A percentile compares a stretch with the other conserved stretches of the same genome.
phyloP scores from a whole-genome alignment of 2,797 vertebrate genomes.

The Thripadectes ignobilis region DNA sequence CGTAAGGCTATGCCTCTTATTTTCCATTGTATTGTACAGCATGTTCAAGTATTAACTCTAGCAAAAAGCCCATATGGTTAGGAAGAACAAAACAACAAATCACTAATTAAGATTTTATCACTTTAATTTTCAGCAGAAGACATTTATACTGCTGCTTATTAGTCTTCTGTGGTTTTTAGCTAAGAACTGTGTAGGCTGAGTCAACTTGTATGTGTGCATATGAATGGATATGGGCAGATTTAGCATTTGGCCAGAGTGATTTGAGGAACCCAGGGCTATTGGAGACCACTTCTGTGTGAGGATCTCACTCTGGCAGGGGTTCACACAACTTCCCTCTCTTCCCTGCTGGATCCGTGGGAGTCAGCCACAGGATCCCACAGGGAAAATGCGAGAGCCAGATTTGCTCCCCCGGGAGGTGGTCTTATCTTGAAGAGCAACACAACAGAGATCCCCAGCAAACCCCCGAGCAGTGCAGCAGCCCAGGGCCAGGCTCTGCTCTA shows the following conservation, averaged over 20 bases:
- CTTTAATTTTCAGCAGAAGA: constrained; percentile 33
- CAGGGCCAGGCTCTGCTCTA: background rate
- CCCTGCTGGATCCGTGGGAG: background rate
- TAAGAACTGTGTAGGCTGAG: background rate
- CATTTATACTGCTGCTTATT: constrained; percentile 11
- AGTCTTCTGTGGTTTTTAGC: background rate
- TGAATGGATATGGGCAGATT: background rate
- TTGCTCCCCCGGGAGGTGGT: background rate
- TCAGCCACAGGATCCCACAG: background rate
- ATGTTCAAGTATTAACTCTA: constrained; percentile 32
- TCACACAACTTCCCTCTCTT: background rate
- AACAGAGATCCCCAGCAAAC: background rate
- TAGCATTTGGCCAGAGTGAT: background rate
- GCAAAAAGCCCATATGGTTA: constrained; percentile 42
- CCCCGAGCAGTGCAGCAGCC: background rate
- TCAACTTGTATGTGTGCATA: background rate
- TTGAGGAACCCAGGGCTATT: background rate
- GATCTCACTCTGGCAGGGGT: background rate
- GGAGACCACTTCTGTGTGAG: background rate
- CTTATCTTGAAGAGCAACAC: background rate
- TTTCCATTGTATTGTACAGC: constrained; percentile 39
- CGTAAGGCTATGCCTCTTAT: background rate
- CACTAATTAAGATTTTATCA: constrained; percentile 56
- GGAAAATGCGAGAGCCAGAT: background rate
- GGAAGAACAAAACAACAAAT: constrained; percentile 49